Conservation (phyloP, 2,888 invertebrate genomes). For the Arge pagana region DNA sequence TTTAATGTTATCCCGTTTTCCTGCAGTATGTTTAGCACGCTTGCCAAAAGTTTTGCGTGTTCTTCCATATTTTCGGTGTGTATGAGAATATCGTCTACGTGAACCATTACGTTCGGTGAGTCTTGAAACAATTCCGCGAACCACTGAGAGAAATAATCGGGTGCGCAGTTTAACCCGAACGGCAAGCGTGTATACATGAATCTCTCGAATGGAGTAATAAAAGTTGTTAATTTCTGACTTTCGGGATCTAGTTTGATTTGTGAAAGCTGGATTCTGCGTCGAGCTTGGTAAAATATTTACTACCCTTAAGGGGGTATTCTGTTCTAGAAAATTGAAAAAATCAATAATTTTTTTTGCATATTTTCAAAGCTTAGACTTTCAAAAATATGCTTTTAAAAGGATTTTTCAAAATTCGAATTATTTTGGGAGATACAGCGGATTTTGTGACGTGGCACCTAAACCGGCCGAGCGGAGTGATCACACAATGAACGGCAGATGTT, state of each 20-base stretch:
- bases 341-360: too few relatives aligned
- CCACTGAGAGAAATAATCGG: slow-evolving; percentile 19
- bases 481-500: too few relatives aligned
- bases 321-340: too few relatives aligned
- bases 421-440: too few relatives aligned
- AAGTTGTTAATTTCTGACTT: slow-evolving; percentile 29
- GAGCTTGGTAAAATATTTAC: slow-evolving; percentile 36
- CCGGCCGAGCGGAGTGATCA: too few relatives aligned
- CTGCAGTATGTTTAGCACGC: slow-evolving; percentile 28
- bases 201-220: slow-evolving; percentile 33
- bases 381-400: too few relatives aligned
- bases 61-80: slow-evolving; percentile 32
- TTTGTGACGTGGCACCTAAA: too few relatives aligned
- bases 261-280: slow-evolving; percentile 34
- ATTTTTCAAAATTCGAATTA: too few relatives aligned
- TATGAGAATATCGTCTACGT: slow-evolving; percentile 38
- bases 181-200: slow-evolving; percentile 20
- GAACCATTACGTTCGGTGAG: slow-evolving; percentile 29
- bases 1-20: slow-evolving; percentile 37
- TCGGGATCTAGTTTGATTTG: slow-evolving; percentile 27
- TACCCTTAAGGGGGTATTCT: slow-evolving; percentile 31
- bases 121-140: slow-evolving; percentile 1
- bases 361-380: too few relatives aligned
- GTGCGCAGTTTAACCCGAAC: slow-evolving; percentile 24
- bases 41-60: slow-evolving; percentile 29